phyloP scores from a whole-genome alignment of 2,797 vertebrate species.

The Bradypodion ventrale region DNA sequence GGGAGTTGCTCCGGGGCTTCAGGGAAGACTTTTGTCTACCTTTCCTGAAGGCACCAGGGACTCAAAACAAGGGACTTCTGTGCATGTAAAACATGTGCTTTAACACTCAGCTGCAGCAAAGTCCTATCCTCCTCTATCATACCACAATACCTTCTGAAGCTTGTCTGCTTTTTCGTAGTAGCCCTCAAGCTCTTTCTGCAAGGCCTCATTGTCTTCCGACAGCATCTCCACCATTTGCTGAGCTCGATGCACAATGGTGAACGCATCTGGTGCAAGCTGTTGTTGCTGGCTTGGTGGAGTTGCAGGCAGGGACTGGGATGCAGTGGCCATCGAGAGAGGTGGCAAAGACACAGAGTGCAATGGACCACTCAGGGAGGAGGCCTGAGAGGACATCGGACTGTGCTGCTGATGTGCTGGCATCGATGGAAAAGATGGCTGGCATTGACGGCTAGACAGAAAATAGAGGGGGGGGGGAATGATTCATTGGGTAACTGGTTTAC shows the following conservation, averaged over 20 bases:
- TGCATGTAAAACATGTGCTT: background rate
- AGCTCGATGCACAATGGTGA: constrained; percentile 81
- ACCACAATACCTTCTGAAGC: constrained; percentile 79
- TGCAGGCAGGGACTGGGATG: constrained; percentile 39
- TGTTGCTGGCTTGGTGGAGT: constrained; percentile 63
- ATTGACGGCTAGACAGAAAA: constrained; percentile 73
- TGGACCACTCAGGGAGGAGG: constrained; percentile 57
- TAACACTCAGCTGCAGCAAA: background rate
- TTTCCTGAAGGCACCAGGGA: background rate
- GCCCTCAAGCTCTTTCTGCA: constrained; percentile 83
- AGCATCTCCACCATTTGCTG: constrained; percentile 87
- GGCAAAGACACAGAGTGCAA: constrained; percentile 70
- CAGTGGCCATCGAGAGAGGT: constrained; percentile 50
- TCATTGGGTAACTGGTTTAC: background rate
- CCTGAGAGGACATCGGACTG: constrained; percentile 81
- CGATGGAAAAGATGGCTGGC: constrained; percentile 70
- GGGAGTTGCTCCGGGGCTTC: background rate
- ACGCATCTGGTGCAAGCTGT: constrained; percentile 77
- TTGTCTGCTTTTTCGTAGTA: constrained; percentile 83
- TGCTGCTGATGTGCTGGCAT: constrained; percentile 73
- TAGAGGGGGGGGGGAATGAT: constrained; percentile 28
- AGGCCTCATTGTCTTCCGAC: constrained; percentile 81
- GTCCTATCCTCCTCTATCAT: background rate
- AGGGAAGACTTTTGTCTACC: background rate
- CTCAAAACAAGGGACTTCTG: background rate